A percentile compares a stretch with the other conserved stretches of the same genome.
Conservation (phyloP, 2,888 invertebrate genomes). For the Orchestes rusci region DNA sequence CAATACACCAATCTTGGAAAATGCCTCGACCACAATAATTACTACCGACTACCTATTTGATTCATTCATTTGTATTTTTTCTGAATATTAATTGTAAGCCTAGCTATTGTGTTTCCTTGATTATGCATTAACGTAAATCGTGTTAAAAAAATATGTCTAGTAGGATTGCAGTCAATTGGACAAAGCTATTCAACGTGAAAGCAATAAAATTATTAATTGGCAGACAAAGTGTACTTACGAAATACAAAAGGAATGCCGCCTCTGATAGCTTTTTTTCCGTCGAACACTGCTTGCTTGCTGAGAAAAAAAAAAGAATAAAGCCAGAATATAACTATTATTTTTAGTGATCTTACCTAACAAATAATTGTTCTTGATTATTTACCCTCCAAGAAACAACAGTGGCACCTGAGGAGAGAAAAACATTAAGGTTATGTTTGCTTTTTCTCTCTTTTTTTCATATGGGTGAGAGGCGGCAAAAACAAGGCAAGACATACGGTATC, state of each 20-base stretch:
- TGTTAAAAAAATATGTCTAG: no score
- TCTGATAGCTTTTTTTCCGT: conserved; percentile 91
- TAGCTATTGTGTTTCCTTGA: no score
- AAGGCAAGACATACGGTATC: conserved; percentile 4
- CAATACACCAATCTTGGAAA: no score
- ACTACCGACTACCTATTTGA: no score
- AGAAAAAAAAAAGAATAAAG: conserved; percentile 36
- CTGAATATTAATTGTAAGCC: no score
- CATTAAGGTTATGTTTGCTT: conserved; percentile 36
- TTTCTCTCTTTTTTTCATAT: conserved; percentile 25
- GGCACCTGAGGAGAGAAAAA: conserved; percentile 61
- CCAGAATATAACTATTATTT: background rate
- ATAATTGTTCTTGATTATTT: conserved; percentile 92
- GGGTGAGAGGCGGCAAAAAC: conserved; percentile 7
- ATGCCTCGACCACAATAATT: no score
- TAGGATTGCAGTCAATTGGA: no score
- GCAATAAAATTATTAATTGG: no score
- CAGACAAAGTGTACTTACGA: conserved; percentile 87
- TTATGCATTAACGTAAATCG: no score
- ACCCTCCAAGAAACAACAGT: conserved; percentile 96
- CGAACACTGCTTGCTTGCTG: conserved; percentile 92
- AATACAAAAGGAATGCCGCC: conserved; percentile 96
- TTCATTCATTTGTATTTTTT: no score
- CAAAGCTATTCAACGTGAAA: no score
- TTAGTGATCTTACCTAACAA: conserved; percentile 71